Evolutionary conservation across 2,797 vertebrate genomes (phyloP), one percentile per base, ranked within the genome.

Genomic region (Selene dorsalis): DNA sequence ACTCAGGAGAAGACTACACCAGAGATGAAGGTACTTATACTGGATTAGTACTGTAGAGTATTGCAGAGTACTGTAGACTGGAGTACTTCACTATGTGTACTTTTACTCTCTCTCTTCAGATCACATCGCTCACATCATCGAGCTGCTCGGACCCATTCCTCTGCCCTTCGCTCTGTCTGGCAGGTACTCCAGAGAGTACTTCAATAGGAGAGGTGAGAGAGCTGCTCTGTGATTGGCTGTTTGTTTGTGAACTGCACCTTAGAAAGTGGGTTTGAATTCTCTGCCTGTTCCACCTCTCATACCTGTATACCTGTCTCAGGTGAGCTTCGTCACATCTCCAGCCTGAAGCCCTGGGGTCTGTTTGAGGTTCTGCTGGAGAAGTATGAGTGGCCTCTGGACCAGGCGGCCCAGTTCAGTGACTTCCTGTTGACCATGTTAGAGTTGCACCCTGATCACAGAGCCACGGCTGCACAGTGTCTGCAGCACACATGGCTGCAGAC

Each of bases 51-150:
- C 35, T 20, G 2, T 17, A 8, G 41, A 43, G 41, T n/a, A 10
- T 3, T 12, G 1, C 14, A n/a, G 0, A 39, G 41, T 41, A 24
- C 13, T 52, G 6, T 2, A n/a, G n/a, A n/a, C n/a, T n/a, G 1
- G 2, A 10, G 14, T 22, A 58, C 38, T 56, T 67, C 22, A 59
- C 13, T 74, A 22, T 69, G 35, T 72, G 35, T 65, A 7, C 28
- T 63, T 53, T 12, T 22, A 80, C 90, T 93, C 82, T 93, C 7
- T 35, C 32, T 35, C 83, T 94, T 91, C 96, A 98, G 97, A 98
- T 95, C 98, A 99, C 92, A 98, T 99, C 90, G 98, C 98, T 93
- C 98, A 99, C 94, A 96, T 99, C 94, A 98, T 98, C 84, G 98
- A 99, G 95, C 96, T 99, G 85, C 93, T 99, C 84, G 98, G 98